Evolutionary conservation across 2,888 invertebrate species (phyloP).

Genomic region (Dryocosmus kuriphilus): DNA sequence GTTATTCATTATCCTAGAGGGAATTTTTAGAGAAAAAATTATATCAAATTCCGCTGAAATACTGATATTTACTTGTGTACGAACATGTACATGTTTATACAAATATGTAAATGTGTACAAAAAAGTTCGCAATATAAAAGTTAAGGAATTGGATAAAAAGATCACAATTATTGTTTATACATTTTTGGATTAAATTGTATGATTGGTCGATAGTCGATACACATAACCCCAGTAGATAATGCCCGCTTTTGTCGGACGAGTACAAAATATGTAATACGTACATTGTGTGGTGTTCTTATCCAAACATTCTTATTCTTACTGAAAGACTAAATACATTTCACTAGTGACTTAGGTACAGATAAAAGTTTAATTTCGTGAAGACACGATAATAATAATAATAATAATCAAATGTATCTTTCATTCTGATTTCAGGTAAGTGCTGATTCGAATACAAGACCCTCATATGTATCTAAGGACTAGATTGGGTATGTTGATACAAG

Average conservation of each 20-base stretch:
- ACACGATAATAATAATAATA: too few relatives aligned
- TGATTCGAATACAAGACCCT: background rate
- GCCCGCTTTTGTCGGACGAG: constrained; percentile 19
- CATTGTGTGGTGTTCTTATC: background rate
- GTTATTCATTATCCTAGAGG: too few relatives aligned
- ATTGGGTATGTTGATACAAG: background rate
- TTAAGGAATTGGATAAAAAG: background rate
- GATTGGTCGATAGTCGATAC: background rate
- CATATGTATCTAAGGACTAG: background rate
- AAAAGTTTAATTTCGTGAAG: background rate
- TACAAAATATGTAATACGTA: background rate
- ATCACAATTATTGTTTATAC: background rate
- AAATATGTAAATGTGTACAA: too few relatives aligned
- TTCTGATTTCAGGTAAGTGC: constrained; percentile 23
- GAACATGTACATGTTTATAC: too few relatives aligned
- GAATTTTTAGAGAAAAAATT: too few relatives aligned
- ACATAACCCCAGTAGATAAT: constrained; percentile 11
- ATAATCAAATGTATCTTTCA: background rate
- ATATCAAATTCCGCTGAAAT: too few relatives aligned
- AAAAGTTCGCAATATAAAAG: too few relatives aligned
- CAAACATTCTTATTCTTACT: too few relatives aligned
- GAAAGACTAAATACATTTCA: background rate
- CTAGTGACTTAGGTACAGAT: background rate
- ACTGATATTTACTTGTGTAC: too few relatives aligned
- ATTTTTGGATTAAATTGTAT: background rate